Evolutionary conservation across 2,888 invertebrate genomes (phyloP).

Genomic region (Troides oblongomaculatus): DNA sequence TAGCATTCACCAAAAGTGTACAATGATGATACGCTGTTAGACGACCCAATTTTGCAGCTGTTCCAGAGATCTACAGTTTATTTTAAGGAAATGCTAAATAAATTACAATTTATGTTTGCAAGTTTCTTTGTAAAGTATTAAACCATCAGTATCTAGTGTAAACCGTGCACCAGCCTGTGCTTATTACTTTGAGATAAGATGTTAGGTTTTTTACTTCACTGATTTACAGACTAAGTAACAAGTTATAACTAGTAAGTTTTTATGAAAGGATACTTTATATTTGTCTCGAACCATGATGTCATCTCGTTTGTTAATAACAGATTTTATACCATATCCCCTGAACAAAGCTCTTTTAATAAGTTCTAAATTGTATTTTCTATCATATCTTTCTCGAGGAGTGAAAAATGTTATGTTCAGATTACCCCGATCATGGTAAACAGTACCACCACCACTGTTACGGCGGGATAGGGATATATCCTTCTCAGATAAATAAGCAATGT

Average conservation of each 20-base stretch:
- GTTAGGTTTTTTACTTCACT: too few species aligned
- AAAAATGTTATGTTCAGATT: slow-evolving; percentile 97
- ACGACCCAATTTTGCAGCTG: slow-evolving; percentile 94
- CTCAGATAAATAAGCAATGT: slow-evolving; percentile 83
- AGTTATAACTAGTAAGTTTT: neutral
- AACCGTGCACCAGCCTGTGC: too few species aligned
- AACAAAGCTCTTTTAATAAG: slow-evolving; percentile 91
- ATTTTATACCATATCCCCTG: slow-evolving; percentile 88
- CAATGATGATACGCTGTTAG: slow-evolving; percentile 98
- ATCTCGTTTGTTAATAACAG: slow-evolving; percentile 89
- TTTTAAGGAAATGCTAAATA: slow-evolving; percentile 38
- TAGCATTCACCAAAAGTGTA: slow-evolving; percentile 93
- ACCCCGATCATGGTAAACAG: slow-evolving; percentile 97
- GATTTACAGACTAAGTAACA: too few species aligned
- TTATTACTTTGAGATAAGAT: too few species aligned
- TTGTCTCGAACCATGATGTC: slow-evolving; percentile 91
- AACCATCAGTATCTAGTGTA: too few species aligned
- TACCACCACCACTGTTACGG: slow-evolving; percentile 96
- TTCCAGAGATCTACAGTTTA: slow-evolving; percentile 90
- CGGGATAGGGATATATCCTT: slow-evolving; percentile 89
- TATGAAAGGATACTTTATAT: slow-evolving; percentile 83
- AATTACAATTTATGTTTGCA: neutral
- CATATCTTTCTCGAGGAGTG: slow-evolving; percentile 89
- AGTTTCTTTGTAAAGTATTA: neutral
- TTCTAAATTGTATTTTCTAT: slow-evolving; percentile 92